These are phyloP conservation scores for Acanthosepion lycidas DNA, from an alignment of 2,888 invertebrate genomes.

Conservation along the genomic window DNA sequence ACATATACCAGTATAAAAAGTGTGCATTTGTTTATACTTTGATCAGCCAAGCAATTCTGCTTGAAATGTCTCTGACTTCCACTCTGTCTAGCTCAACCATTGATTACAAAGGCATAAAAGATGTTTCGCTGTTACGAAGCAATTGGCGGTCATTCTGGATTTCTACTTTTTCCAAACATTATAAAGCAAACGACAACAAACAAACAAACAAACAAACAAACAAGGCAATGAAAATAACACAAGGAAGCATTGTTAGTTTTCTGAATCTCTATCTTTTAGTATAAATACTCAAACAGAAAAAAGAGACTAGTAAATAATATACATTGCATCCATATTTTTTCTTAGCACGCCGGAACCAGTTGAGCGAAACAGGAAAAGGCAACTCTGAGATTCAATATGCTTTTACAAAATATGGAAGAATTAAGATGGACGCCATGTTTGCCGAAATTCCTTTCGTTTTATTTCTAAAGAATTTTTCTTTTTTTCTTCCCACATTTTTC, in stretches of 20 bases:
- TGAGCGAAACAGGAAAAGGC: not conserved
- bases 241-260: not conserved
- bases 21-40: not conserved
- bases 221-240: not conserved
- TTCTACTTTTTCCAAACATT: constrained; percentile 9
- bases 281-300: not conserved
- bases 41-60: not conserved
- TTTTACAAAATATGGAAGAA: not conserved
- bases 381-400: constrained; percentile 24
- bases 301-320: not conserved
- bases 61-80: not conserved
- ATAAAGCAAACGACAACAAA: not conserved
- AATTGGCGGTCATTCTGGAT: constrained; percentile 33
- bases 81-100: not conserved
- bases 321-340: not conserved
- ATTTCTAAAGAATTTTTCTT: not conserved
- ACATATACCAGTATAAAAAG: not conserved
- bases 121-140: constrained; percentile 3
- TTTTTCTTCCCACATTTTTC: not conserved
- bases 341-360: not conserved
- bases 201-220: not conserved
- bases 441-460: not conserved
- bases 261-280: not conserved
- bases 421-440: not conserved
- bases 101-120: constrained; percentile 33